Base-by-base conservation (phyloP, 2,888 invertebrate species). In the Leptinotarsa tumamoca region DNA sequence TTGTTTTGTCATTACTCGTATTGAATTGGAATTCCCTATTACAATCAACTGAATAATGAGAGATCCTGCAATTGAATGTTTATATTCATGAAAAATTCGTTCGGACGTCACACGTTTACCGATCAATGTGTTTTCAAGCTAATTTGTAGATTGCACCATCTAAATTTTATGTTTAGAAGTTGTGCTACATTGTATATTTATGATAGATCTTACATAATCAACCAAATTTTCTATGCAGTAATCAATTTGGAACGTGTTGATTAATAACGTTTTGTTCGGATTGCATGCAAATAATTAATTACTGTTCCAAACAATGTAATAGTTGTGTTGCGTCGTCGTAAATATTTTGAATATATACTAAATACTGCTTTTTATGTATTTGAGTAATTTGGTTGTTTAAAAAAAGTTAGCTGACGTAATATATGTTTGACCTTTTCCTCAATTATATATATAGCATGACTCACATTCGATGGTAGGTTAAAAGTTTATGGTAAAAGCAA, bases 91-190 rank as follows among this genome's bases (percentile, higher is more conserved):
- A 43, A 43, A 43, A 43, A 43, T 43, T 43, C 10, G 10, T 43
- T 43, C 43, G 43, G 27, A 33, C 21, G 33, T 63, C 63, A 63
- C 7, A 33, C 18, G 18, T 58, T 33, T 5, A n/a, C 5, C 5
- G 49, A 33, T 17, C 4, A 49, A 50, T 21, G 13, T 51, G 15
- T 43, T 67, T 51, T 67, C 21, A 52, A 23, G 68, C 27, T 52
- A 7, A 33, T 43, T 72, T 72, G 68, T 52, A 4, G 10, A n/a
- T 68, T 68, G 66, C 63, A 69, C 33, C 63, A 68, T 33, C 56
- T 61, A 58, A 68, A 21, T 56, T 49, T 69, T 76, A 76, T 71
- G 51, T 76, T 71, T 71, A 76, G 73, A 73, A 63, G 56, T 17
- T n/a, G 43, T 43, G 27, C 18, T 7, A 63, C 63, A n/a, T 43